Evolutionary conservation across 1,140 invertebrate species (phyloP).

Genomic region (Bombus superbus): DNA sequence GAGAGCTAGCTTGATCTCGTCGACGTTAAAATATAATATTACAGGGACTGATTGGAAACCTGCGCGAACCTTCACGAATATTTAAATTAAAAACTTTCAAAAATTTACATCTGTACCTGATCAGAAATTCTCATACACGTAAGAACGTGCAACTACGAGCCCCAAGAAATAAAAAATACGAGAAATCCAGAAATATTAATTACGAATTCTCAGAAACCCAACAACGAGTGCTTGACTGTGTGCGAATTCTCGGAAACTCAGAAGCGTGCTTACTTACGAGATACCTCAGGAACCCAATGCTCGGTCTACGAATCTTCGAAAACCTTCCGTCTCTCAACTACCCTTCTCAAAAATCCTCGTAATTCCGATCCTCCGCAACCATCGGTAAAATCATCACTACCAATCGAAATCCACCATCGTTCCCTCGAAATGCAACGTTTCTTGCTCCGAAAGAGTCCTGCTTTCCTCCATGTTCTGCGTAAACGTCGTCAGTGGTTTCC

Average conservation of each 20-base stretch:
- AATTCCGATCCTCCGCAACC: background rate
- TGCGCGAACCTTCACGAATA: background rate
- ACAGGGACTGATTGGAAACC: background rate
- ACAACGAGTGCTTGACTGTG: no score
- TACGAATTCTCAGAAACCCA: no score
- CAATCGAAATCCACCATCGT: background rate
- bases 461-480: background rate
- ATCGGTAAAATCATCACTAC: background rate
- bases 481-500: background rate
- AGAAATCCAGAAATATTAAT: no score
- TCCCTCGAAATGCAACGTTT: background rate
- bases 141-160: no score
- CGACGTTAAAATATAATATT: background rate
- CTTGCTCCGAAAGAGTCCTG: background rate
- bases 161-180: no score
- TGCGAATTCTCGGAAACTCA: no score
- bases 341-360: background rate
- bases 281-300: no score
- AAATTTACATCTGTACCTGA: background rate
- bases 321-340: no score
- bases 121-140: background rate
- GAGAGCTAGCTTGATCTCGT: background rate
- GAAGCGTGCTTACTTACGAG: no score
- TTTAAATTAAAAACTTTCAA: background rate
- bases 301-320: no score